Evolutionary conservation across 2,797 vertebrate species (phyloP), one percentile per base, ranked within the genome.

Genomic region (Siniperca obscura): DNA sequence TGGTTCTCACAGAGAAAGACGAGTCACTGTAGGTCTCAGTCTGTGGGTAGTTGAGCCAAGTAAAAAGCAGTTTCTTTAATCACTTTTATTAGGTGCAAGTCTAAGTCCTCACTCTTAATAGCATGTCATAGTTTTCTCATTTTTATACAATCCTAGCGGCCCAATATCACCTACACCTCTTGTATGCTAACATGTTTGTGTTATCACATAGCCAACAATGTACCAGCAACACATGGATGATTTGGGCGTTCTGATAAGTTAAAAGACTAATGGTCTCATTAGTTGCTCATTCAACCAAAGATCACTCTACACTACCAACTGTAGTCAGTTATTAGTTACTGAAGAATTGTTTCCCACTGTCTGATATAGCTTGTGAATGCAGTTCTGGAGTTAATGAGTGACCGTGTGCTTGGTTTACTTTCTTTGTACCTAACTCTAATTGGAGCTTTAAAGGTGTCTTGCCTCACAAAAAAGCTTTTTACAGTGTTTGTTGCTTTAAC

Each of bases 401-500:
- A 70, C 17, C 6, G 40, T 81, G 72, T 80, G 65, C 66, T 84
- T 87, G 57, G 17, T 75, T 87, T 40, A 64, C 10, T 61, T 70
- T 76, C 34, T 70, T 53, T 89, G 52, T 68, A 27, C 22, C 38
- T 86, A 82, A 87, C 62, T 30, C 55, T 90, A 53, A 82, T 77
- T 83, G 60, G 60, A 81, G 52, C 60, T 87, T 78, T 67, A 70
- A 69, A 86, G 76, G 70, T 76, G 10, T 80, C 74, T 74, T 22
- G 69, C 81, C 82, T 90, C 70, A 80, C 48, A 89, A 70, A 75
- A 79, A 65, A 87, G 80, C 86, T 91, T 92, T 92, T 91, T 90
- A 90, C 87, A 83, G 73, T 89, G 65, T 90, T 90, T 90, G 83
- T 92, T 91, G 68, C 89, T 89, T 92, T 92, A 91, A 92, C 84